Evolutionary conservation across 2,113 vertebrate species (phyloP), one percentile per base, ranked within the genome.

Genomic region (Gulo gulo): DNA sequence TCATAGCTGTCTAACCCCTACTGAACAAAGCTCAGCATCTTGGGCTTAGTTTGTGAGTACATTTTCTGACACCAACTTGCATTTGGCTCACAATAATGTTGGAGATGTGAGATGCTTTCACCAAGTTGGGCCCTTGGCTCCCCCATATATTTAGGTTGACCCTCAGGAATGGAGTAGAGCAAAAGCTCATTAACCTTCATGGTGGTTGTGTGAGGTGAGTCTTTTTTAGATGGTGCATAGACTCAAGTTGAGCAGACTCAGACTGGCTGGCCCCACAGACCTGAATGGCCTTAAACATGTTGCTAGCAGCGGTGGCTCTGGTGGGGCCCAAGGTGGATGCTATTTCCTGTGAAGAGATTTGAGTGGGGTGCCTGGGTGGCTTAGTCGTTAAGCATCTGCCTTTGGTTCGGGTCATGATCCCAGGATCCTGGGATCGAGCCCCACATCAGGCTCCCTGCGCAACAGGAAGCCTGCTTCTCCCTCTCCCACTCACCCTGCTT

Each of bases 151-250:
- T 92, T 99, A 84, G 97, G 97, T 88, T 98, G 98, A 16, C 91
- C 90, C 97, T 97, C 88, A 69, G 99, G 99, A 79, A 95, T 98
- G 86, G 98, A 99, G 98, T 99, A 99, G 39, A 99, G 98, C 61
- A 99, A 99, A 97, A 99, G 98, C 99, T 99, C 67, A 97, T 98
- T 79, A 97, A 98, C 95, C 97, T 98, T 99, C 80, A 99, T 86
- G 15, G 97, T 47, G 7, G 98, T 79, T 82, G 95, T 99, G 88
- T 98, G 99, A 95, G 98, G 98, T 82, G 95, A 76, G 47, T 99
- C 98, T 78, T 90, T 99, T 94, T 99, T 99, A 0, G 98, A 90
- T 81, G 99, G 98, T 47, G 99, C 99, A 97, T 98, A 98, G 88
- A 99, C 99, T 6, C 94, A 99, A 86, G 86, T 98, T 95, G 95